Evolutionary conservation across 1,140 invertebrate species (phyloP), one percentile per base, ranked within the genome.

Genomic region (Capitella teleta): DNA sequence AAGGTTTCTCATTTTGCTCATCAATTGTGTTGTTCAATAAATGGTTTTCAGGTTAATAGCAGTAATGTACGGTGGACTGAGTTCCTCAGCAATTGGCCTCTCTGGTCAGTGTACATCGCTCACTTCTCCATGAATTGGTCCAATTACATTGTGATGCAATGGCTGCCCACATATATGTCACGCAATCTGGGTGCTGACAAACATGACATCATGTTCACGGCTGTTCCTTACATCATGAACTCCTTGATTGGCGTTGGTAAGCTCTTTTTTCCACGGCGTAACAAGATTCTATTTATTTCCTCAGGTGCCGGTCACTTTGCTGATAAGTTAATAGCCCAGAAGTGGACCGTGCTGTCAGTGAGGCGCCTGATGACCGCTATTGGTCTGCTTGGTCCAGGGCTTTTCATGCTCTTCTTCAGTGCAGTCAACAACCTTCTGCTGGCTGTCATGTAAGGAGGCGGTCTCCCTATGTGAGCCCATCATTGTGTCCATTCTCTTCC

Each of bases 71-170:
- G 75, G 6, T 85, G 82, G 82, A 74, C 71, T 24, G 80, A 82
- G 64, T 84, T 84, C 55, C 67, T 86, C 40, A 67, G 74, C 36
- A 79, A 82, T 59, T 84, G 82, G 79, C 79, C 83, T 0, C 67
- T 86, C 14, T 86, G 83, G 83, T 79, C 83, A 2, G 77, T 86
- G 51, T 86, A 86, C 58, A 78, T 82, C 50, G 83, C 84, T 24
- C 84, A 86, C 69, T 86, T 86, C 70, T 78, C 82, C 21, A 86
- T 87, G 84, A 86, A 86, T 66, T 87, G 84, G 84, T 82, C 80
- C 28, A 85, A 82, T 58, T 86, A 86, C 59, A 85, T 86, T 51
- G 83, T 87, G 54, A 85, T 86, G 82, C 82, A 85, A 61, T 87
- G 84, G 84, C 67, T 87, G 51, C 84, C 84, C 2, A 86, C 83